phyloP scores from a whole-genome alignment of 2,888 invertebrate genomes.

The Apoda limacodes region DNA sequence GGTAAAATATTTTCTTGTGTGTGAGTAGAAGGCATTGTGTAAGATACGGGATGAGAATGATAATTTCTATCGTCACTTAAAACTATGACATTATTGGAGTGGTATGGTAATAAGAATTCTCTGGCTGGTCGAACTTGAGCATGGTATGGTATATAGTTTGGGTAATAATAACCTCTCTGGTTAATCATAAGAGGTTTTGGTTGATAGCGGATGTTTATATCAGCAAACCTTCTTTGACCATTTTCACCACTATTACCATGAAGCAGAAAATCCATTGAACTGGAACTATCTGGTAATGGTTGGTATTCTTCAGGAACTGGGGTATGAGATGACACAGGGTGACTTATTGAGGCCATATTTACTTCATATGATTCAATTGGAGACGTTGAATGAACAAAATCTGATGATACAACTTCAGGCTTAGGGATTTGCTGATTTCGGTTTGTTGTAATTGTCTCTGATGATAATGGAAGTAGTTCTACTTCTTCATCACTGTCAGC shows the following conservation, averaged over 20 bases:
- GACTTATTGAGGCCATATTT: conserved; percentile 35
- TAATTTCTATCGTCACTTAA: conserved; percentile 38
- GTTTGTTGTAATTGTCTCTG: conserved; percentile 27
- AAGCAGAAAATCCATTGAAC: conserved; percentile 43
- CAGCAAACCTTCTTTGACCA: conserved; percentile 30
- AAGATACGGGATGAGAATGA: conserved; percentile 33
- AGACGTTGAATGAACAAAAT: conserved; percentile 47
- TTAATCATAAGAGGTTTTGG: conserved; percentile 39
- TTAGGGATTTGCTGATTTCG: not conserved
- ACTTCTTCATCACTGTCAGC: conserved; percentile 75
- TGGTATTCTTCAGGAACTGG: conserved; percentile 62
- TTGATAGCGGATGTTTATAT: conserved; percentile 51
- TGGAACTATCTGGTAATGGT: conserved; percentile 57
- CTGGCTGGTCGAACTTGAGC: conserved; percentile 27
- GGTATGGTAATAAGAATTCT: conserved; percentile 38
- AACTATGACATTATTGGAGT: conserved; percentile 37
- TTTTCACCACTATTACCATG: conserved; percentile 31
- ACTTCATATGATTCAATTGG: conserved; percentile 42
- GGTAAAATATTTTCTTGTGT: too few relatives aligned
- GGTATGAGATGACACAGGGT: conserved; percentile 44
- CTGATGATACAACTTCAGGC: conserved; percentile 41
- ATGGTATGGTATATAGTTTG: conserved; percentile 34
- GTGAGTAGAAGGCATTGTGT: conserved; percentile 29
- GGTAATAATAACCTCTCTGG: conserved; percentile 41
- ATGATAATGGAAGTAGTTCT: conserved; percentile 43